Base-by-base conservation (phyloP, 2,888 invertebrate genomes). In the Pollenia angustigena region DNA sequence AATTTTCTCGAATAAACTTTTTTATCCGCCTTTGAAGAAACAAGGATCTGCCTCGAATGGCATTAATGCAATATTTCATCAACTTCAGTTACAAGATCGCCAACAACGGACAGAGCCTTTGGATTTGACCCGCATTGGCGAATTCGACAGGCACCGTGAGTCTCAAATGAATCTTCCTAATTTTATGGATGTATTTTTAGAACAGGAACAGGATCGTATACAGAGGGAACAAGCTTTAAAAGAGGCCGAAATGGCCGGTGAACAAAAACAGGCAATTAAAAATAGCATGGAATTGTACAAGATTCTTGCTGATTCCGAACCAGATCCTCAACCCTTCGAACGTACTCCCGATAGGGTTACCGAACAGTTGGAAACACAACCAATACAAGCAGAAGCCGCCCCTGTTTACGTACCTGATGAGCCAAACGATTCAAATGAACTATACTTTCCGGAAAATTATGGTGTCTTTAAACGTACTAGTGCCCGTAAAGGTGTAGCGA, bases 1-100 rank as follows among this genome's bases (percentile, higher is more conserved):
- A 90, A 95, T 96, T 88, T 97, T 95, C 91, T 96, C 97, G n/a
- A 97, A 97, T 90, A 94, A 97, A 16, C 97, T 96, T 92, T 96
- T 95, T 92, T 96, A 97, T 79, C 90, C 94, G 84, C 93, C 94
- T 64, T 94, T 95, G 75, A 92, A 92, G 71, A 90, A 91, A 46
- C 84, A 89, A 50, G 84, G 81, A 54, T 44, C 52, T 0, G 46
- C 72, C 0, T 74, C 84, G 4, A 78, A 86, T 66, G 89, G 90
- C 72, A 89, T 91, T n/a, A 91, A 90, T 10, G 88, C 89, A 56
- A 90, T 92, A 3, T 76, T 92, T 12, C 90, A 90, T 66, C 88
- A 90, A 80, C 62, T 90, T 80, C 91, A 91, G 68, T 75, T 91
- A 82, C 92, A 92, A 85, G 91, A 91, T 11, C 91, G 92, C 4